Base-by-base conservation (phyloP, 2,888 invertebrate genomes). In the Harpagoxenus sublaevis region DNA sequence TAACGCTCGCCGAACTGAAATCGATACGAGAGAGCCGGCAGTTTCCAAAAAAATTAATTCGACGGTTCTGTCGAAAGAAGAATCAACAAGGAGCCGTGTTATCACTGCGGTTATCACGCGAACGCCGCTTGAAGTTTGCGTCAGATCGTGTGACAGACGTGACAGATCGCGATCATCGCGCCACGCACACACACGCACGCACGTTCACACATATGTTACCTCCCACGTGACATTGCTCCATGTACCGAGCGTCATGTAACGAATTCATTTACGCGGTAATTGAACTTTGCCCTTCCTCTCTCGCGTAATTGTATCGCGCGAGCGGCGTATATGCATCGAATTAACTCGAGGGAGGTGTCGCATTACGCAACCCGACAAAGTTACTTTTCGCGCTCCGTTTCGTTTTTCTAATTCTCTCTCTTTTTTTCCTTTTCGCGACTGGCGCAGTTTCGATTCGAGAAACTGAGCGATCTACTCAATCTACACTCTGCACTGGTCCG, bases 231-330 rank as follows among this genome's bases (percentile, higher is more conserved):
- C 51, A 6, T 35, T 57, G 15, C 28, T 18, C 12, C 42, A 23
- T 57, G 18, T 81, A 81, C 60, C 48, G 28, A 39, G 60, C 12
- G 79, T 35, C 23, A 12, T 18, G 3, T 60, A 48, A 70, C 12
- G 28, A 55, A 70, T 18, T 8, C 3, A 23, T n/a, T 39, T 62
- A 39, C 23, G 18, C 35, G n/a, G 9, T 71, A 31, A 31, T 48
- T 60, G 79, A 71, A 81, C 71, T 71, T 81, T 71, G 60, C 12
- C 12, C 79, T 81, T 53, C 15, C 12, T 39, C 12, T 39, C 3
- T 53, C 8, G 48, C 3, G 18, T 39, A 48, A 48, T 65, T 51
- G 65, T 39, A 66, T n/a, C 5, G 39, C 15, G 15, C 5, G 6
- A 48, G 60, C 6, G 39, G 39, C 35, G 35, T 71, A 71, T 81